Evolutionary conservation across 2,797 vertebrate species (phyloP), one percentile per base, ranked within the genome.

Genomic region (Acropternis orthonyx): DNA sequence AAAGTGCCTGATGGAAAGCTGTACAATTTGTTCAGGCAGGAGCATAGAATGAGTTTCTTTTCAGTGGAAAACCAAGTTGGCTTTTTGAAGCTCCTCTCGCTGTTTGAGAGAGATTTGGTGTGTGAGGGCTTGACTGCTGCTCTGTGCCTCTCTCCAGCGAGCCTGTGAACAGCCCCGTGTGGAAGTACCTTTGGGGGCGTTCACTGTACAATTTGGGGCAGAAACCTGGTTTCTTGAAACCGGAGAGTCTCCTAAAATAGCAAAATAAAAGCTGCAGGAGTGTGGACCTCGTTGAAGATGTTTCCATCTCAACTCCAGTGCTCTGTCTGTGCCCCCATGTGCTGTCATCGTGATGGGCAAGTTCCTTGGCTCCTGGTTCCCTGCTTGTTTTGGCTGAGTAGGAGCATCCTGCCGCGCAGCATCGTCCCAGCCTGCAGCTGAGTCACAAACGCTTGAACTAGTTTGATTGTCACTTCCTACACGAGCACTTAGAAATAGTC

Each of bases 21-120:
- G 94, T 36, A 75, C 95, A 15, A 6, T 95, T 92, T 87, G 97
- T 89, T 95, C 96, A 66, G 94, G 95, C 92, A 49, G 63, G 32
- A 61, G 77, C 85, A 51, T 22, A 68, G 94, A 93, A 95, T 48
- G 89, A 83, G 63, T 43, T 34, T 85, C 85, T 89, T 96, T 91
- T 56, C 89, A 61, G 65, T 69, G 73, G 88, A 77, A 77, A 90
- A 17, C 58, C 7, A 22, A 79, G 32, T 12, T 37, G 87, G 88
- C 54, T 78, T 92, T 95, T 93, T 95, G 96, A 91, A 96, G 94
- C 94, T 86, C 79, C 73, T 93, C 93, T 84, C 28, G 3, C 30
- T 39, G 56, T 72, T 90, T 41, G 48, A 73, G 95, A 84, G 90
- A 84, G 92, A 81, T 61, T 95, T 59, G 79, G 56, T 6, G n/a